A percentile compares a stretch with the other conserved stretches of the same genome.
Evolutionary conservation across 2,113 vertebrate species (phyloP).

Genomic region (Pitta sordida): DNA sequence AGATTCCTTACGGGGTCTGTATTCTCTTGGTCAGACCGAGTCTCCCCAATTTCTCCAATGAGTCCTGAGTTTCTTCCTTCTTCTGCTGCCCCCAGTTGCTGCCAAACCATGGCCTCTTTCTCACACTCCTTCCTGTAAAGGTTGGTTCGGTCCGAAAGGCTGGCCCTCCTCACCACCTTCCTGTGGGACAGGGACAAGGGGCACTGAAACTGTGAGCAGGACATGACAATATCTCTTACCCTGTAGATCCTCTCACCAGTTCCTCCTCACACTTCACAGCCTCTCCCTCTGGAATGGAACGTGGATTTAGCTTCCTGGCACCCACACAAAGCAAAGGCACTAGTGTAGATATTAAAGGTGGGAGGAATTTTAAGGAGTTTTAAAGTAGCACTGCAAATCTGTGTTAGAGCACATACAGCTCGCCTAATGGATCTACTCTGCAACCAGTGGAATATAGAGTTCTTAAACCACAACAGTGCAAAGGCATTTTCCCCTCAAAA

Average conservation of each 20-base stretch:
- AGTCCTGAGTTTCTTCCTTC: conserved; percentile 69
- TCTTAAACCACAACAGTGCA: not conserved
- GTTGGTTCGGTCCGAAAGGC: conserved; percentile 92
- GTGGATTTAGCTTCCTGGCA: not conserved
- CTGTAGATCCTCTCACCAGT: not conserved
- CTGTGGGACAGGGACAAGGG: conserved; percentile 64
- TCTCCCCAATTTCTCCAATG: conserved; percentile 79
- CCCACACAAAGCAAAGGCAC: not conserved
- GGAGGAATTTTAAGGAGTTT: conserved; percentile 14
- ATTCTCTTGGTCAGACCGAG: conserved; percentile 87
- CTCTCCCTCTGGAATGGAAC: not conserved
- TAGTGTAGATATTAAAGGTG: not conserved
- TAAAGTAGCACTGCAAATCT: not conserved
- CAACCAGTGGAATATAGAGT: not conserved
- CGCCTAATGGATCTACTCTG: not conserved
- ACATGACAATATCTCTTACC: not conserved
- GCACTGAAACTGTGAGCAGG: not conserved
- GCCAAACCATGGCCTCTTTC: conserved; percentile 95
- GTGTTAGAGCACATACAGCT: not conserved
- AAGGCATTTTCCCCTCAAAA: not conserved
- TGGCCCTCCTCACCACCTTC: conserved; percentile 94
- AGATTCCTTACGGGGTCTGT: conserved; percentile 76
- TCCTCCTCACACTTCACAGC: not conserved
- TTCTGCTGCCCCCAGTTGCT: conserved; percentile 79
- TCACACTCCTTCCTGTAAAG: conserved; percentile 94